Evolutionary conservation across 2,888 invertebrate genomes (phyloP), one percentile per base, ranked within the genome.

Genomic region (Catonia carolina): DNA sequence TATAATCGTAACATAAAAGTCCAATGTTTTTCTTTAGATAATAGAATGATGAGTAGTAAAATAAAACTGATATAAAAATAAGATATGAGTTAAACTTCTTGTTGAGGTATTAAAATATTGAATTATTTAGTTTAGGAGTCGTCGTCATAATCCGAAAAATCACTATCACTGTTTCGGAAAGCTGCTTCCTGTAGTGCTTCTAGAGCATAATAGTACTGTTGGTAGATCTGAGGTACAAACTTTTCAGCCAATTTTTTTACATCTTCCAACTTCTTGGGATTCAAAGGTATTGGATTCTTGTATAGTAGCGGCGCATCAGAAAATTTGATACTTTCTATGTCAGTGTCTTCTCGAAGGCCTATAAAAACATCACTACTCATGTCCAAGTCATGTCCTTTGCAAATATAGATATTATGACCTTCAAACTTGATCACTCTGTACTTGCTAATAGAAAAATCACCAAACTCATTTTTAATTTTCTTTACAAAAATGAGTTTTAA

Each of bases 101-200:
- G n/a, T n/a, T n/a, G n/a, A n/a, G n/a, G n/a, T n/a, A n/a, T n/a
- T n/a, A n/a, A n/a, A n/a, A n/a, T n/a, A n/a, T n/a, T n/a, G n/a
- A n/a, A n/a, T n/a, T n/a, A n/a, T n/a, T n/a, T n/a, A n/a, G n/a
- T n/a, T n/a, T n/a, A n/a, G n/a, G n/a, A n/a, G n/a, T 47, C 47
- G 7, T 47, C 47, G 23, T 20, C 47, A 47, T 20, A 47, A 10
- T 14, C 47, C 23, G 47, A 47, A 47, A 20, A 14, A 14, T 47
- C 47, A 47, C 20, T 47, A 12, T 47, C 47, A 47, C 22, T 23
- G 14, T 37, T 17, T 23, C 47, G 17, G 10, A 18, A 14, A 18
- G 47, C 47, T 47, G 8, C 47, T 47, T 47, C 47, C 14, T 47
- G 47, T 2, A 47, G 47, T 12, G 47, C 47, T 18, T 47, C 47